Conservation (phyloP, 2,888 invertebrate species). For the Apamea monoglypha region DNA sequence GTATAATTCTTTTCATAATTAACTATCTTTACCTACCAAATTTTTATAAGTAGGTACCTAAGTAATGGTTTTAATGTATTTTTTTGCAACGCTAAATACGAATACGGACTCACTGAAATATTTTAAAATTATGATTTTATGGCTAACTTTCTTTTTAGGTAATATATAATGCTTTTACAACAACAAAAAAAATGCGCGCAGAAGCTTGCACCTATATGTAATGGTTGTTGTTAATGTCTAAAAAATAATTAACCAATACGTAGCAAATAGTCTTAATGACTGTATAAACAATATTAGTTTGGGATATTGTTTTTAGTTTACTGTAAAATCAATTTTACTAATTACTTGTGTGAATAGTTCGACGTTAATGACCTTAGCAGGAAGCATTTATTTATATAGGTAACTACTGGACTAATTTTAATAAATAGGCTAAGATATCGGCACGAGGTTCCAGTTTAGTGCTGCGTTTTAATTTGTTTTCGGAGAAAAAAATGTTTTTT, state of each 20-base stretch:
- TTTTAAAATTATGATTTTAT: not conserved
- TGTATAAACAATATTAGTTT: not conserved
- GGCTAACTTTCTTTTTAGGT: not conserved
- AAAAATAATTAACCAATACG: not conserved
- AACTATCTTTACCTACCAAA: not conserved
- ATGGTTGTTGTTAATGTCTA: not conserved
- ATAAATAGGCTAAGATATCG: not conserved
- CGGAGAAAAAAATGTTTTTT: fast-evolving
- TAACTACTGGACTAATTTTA: not conserved
- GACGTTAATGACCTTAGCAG: not conserved
- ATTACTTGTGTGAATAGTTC: slow-evolving; percentile 22
- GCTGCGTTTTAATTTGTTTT: not conserved
- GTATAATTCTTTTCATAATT: not conserved
- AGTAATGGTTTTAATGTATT: not conserved
- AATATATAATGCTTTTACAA: too few relatives aligned
- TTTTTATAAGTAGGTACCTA: too few relatives aligned
- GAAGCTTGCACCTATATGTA: too few relatives aligned
- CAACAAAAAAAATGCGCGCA: too few relatives aligned
- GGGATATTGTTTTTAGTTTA: not conserved
- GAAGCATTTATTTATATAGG: slow-evolving; percentile 12
- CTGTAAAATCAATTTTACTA: slow-evolving; percentile 8
- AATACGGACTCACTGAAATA: not conserved
- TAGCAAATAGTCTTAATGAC: not conserved
- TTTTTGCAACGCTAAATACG: not conserved
- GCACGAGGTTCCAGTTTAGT: too few relatives aligned